These are phyloP conservation scores for Mallotus villosus DNA, from an alignment of 2,797 vertebrate species.

Conservation along the genomic window DNA sequence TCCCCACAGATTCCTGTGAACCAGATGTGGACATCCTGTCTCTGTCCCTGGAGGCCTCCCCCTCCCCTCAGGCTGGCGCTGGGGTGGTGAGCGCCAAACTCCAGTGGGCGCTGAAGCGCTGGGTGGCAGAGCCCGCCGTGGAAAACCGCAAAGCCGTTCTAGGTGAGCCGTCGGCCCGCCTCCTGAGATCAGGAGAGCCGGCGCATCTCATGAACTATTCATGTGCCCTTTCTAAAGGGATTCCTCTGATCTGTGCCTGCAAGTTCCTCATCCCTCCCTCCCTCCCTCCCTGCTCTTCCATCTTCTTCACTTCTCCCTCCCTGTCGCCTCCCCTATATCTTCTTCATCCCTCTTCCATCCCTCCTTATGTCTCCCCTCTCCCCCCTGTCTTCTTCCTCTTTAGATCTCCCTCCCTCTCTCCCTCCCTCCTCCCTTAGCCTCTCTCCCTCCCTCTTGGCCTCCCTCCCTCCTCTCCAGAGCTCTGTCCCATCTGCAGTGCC, in stretches of 20 bases:
- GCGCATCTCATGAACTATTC: constrained; percentile 2
- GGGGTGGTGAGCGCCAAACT: constrained; percentile 85
- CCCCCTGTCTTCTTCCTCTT: constrained; percentile 1
- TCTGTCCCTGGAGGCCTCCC: constrained; percentile 75
- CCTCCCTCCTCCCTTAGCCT: background rate
- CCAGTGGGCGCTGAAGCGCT: constrained; percentile 83
- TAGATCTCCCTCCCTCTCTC: background rate
- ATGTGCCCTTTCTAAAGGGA: constrained; percentile 1
- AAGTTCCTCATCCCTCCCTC: background rate
- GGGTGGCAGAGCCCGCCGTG: constrained; percentile 86
- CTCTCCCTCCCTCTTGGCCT: background rate
- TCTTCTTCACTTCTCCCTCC: background rate
- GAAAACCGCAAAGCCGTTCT: constrained; percentile 84
- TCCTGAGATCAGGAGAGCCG: background rate
- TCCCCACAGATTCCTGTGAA: constrained; percentile 73
- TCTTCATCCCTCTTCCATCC: background rate
- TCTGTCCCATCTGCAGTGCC: background rate
- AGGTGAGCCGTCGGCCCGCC: constrained; percentile 73
- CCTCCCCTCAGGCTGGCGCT: constrained; percentile 58
- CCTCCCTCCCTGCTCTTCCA: background rate
- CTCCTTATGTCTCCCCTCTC: no score
- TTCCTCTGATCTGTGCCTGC: background rate
- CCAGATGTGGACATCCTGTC: constrained; percentile 85
- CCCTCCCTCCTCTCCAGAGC: background rate
- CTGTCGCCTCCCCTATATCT: constrained; percentile 32